phyloP scores from a whole-genome alignment of 2,888 invertebrate species.

The Leptinotarsa haldemani region DNA sequence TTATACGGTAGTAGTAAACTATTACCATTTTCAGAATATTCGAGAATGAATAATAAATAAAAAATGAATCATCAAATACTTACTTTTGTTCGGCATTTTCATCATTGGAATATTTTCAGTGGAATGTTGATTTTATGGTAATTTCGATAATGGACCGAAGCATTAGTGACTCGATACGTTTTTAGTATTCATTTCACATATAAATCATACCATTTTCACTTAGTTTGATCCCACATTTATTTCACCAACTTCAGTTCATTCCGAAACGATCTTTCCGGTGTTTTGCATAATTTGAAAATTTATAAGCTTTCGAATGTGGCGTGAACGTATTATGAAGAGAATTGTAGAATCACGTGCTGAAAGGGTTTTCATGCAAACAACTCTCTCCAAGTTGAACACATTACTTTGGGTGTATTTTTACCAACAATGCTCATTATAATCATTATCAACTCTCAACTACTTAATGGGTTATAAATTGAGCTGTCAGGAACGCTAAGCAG shows the following conservation, averaged over 20 bases:
- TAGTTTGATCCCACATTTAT: background rate
- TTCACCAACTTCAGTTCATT: background rate
- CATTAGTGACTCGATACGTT: too few species aligned
- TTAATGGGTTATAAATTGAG: constrained; percentile 9
- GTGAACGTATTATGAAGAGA: constrained; percentile 7
- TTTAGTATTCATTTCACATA: too few species aligned
- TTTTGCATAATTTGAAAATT: constrained; percentile 16
- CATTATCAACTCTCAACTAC: constrained; percentile 13
- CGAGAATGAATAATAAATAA: too few species aligned
- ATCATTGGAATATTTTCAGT: too few species aligned
- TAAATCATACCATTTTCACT: too few species aligned
- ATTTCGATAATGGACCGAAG: too few species aligned
- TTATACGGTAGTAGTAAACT: too few species aligned
- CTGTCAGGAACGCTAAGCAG: constrained; percentile 3
- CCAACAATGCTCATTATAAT: constrained; percentile 15
- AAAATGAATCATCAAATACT: too few species aligned
- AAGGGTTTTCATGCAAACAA: constrained; percentile 14
- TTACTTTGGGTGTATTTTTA: background rate
- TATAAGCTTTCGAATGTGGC: constrained; percentile 11
- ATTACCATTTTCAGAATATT: too few species aligned
- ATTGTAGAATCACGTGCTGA: constrained; percentile 15
- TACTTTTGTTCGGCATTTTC: too few species aligned
- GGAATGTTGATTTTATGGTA: too few species aligned
- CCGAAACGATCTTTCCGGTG: background rate
- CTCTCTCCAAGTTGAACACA: constrained; percentile 8